A percentile compares a stretch with the other conserved stretches of the same genome.
phyloP scores from a whole-genome alignment of 2,888 invertebrate genomes.

The Zygothrica quintamaculata region DNA sequence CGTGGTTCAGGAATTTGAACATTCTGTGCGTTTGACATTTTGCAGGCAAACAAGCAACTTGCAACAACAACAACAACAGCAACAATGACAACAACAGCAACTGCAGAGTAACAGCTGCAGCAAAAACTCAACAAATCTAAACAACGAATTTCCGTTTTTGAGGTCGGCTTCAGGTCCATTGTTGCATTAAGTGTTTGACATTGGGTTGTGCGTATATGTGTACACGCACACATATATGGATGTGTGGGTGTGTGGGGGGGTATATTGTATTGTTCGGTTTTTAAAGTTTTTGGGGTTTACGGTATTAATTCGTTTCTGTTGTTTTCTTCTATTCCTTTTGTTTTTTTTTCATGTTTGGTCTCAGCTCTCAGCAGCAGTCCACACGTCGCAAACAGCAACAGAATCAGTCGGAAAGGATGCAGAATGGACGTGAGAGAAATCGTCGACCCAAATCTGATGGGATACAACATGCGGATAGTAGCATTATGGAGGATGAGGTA shows the following conservation, averaged over 20 bases:
- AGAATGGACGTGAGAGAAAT: conserved; percentile 81
- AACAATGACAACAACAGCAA: conserved; percentile 3
- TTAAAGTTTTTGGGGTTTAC: conserved; percentile 22
- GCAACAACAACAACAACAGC: conserved; percentile 12
- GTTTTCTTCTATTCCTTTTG: conserved; percentile 7
- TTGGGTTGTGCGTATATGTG: conserved; percentile 20
- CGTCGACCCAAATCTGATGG: conserved; percentile 83
- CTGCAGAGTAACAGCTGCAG: neutral
- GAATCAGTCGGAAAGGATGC: conserved; percentile 71
- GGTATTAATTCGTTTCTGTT: conserved; percentile 36
- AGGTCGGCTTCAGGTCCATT: conserved; percentile 21
- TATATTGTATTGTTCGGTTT: conserved; percentile 25
- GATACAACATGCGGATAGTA: conserved; percentile 83
- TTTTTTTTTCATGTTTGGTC: conserved; percentile 24
- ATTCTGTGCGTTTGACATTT: conserved; percentile 60
- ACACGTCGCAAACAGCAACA: conserved; percentile 80
- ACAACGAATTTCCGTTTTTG: conserved; percentile 43
- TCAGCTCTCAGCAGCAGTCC: conserved; percentile 77
- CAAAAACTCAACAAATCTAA: conserved; percentile 39
- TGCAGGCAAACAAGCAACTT: conserved; percentile 17
- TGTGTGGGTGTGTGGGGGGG: conserved; percentile 15
- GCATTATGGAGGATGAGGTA: conserved; percentile 84
- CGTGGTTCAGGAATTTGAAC: conserved; percentile 41
- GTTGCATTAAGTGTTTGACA: conserved; percentile 39
- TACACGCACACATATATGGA: too few relatives aligned